These are phyloP conservation scores for Ictidomys tridecemlineatus DNA, from an alignment of 2,113 vertebrate species.

Conservation along the genomic window DNA sequence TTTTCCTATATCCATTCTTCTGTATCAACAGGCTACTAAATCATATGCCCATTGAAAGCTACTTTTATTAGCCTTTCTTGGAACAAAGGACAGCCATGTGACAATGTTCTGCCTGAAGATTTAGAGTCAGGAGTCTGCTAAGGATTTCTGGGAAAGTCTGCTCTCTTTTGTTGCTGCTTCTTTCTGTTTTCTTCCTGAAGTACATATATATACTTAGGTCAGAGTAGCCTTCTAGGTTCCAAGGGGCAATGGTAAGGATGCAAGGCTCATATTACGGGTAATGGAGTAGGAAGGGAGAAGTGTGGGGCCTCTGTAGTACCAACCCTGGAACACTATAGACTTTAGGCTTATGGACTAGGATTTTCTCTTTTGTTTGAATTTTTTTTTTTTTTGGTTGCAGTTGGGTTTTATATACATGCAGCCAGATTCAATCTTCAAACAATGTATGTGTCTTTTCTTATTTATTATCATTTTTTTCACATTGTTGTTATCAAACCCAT, in stretches of 20 bases:
- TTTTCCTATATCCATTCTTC: neutral
- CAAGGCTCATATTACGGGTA: neutral
- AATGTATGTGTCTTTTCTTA: neutral
- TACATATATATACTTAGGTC: neutral
- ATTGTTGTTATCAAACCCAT: neutral
- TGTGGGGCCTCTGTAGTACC: neutral
- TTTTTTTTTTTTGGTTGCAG: neutral
- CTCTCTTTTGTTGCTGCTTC: neutral
- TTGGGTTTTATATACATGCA: neutral
- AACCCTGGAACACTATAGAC: neutral
- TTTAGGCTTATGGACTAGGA: neutral
- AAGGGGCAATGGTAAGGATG: accelerated
- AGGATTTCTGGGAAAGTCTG: neutral
- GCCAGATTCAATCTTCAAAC: neutral
- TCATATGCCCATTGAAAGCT: neutral
- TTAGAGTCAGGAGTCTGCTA: neutral
- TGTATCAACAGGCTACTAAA: neutral
- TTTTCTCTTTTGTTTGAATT: neutral
- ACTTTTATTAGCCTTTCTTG: slow-evolving; percentile 3
- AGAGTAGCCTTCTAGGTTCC: neutral
- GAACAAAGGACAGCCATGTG: neutral
- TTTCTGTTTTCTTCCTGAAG: slow-evolving; percentile 29
- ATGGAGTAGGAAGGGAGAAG: neutral
- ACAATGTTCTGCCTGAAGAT: neutral
- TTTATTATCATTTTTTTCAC: neutral